Base-by-base conservation (phyloP, 2,888 invertebrate genomes). In the Pseudoips prasinana region DNA sequence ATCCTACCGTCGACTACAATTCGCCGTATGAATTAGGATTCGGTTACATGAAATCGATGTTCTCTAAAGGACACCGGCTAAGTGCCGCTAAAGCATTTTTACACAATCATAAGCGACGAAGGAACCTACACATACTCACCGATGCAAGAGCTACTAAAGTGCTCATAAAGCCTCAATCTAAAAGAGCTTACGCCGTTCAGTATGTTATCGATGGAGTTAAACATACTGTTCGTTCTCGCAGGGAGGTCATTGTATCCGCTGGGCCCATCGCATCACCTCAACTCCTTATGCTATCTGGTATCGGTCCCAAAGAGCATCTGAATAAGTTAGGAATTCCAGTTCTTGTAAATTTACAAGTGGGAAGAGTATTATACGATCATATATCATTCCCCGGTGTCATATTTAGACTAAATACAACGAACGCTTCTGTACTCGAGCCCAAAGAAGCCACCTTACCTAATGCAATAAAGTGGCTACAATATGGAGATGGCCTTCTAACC, bases 251-350 rank as follows among this genome's bases (percentile, higher is more conserved):
- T 40, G 64, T 98, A 9, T 93, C 95, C 6, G 96, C 95, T 0
- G 98, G 98, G 0, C 91, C 96, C 1, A 92, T 98, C 43, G 95
- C 94, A 58, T 94, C 96, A 0, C 96, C 98, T 0, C 97, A 98
- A 72, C 69, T 98, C 8, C 90, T 98, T n/a, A 95, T 98, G 95
- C 76, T 98, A 1, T 96, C 96, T 3, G 96, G 96, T 7, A 69
- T 92, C 7, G 92, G 92, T 0, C 91, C 91, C 0, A 72, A 75
- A 38, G 78, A 91, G 40, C 89, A 93, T 59, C 77, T 93, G 1
- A 68, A 88, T 38, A 75, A 85, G 6, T 75, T 92, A 3, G 88
- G 87, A 0, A 90, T 94, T 38, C 92, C 92, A 0, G 77, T 93
- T 0, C 60, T 94, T 1, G 74, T 90, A 31, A 90, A 93, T 46